phyloP scores from a whole-genome alignment of 2,113 vertebrate genomes.

The Rana temporaria region DNA sequence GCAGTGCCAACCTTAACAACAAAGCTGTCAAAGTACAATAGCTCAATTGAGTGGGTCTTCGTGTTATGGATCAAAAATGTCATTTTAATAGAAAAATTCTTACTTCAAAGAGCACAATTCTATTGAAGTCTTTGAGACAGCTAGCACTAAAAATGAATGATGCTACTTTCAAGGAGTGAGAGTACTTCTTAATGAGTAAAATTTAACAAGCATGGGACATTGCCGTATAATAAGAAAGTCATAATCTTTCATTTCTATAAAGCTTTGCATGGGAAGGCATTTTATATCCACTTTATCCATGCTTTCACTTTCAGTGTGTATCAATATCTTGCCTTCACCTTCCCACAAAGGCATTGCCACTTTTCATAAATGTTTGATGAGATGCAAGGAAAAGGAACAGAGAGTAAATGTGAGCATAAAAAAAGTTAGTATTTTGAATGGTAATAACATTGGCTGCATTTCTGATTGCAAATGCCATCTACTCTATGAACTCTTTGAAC shows the following conservation, averaged over 20 bases:
- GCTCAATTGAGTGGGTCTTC: conserved; percentile 15
- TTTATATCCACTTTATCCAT: conserved; percentile 48
- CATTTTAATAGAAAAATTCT: conserved; percentile 50
- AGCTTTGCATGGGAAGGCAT: conserved; percentile 28
- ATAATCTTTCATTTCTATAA: conserved; percentile 42
- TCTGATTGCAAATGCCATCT: conserved; percentile 53
- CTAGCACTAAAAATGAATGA: conserved; percentile 37
- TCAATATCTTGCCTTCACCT: conserved; percentile 50
- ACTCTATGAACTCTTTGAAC: conserved; percentile 46
- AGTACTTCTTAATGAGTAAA: conserved; percentile 50
- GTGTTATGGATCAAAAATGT: conserved; percentile 38
- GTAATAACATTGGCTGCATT: conserved; percentile 46
- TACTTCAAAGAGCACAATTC: conserved; percentile 46
- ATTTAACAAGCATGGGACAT: conserved; percentile 42
- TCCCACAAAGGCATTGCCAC: conserved; percentile 47
- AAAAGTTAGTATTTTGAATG: conserved; percentile 50
- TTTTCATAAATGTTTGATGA: conserved; percentile 56
- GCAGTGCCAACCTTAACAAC: conserved; percentile 20
- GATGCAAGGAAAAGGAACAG: conserved; percentile 39
- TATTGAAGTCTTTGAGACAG: conserved; percentile 47
- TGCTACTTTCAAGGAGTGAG: conserved; percentile 30
- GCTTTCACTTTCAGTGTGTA: conserved; percentile 28
- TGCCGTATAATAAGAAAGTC: conserved; percentile 41
- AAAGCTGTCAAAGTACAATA: conserved; percentile 46
- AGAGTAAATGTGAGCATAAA: conserved; percentile 48